These are phyloP conservation scores for Epizoanthus stellaris DNA, from an alignment of 92 coral and sea anemone species.

Conservation along the genomic window DNA sequence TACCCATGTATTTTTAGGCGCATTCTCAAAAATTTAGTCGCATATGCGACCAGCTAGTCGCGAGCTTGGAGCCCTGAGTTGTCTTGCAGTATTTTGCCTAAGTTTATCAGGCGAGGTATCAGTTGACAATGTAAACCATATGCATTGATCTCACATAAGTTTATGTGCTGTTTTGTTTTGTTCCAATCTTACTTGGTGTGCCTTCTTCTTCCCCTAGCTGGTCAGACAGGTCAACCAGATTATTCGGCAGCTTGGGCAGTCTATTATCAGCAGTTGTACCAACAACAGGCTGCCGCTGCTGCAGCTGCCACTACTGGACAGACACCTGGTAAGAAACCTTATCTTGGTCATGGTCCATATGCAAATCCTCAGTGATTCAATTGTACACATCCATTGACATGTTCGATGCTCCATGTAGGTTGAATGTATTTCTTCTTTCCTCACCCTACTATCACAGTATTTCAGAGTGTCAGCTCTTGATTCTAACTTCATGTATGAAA, in stretches of 20 bases:
- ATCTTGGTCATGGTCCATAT: not conserved
- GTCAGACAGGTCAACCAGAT: slow-evolving; percentile 72
- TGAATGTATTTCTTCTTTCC: too few species aligned
- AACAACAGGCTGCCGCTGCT: slow-evolving; percentile 92
- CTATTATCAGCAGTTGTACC: slow-evolving; percentile 93
- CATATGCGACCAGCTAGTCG: too few species aligned
- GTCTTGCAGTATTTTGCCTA: not conserved
- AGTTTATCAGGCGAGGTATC: not conserved
- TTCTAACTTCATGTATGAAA: not conserved
- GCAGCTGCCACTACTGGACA: slow-evolving; percentile 79
- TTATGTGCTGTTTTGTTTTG: not conserved
- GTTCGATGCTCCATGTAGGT: too few species aligned
- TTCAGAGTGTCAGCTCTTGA: not conserved
- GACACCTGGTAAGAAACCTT: slow-evolving; percentile 48
- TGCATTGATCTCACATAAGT: not conserved
- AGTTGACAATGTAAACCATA: not conserved
- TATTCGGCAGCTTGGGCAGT: slow-evolving; percentile 99
- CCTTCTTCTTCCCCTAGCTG: slow-evolving; percentile 32
- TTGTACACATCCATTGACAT: not conserved
- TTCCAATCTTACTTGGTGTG: not conserved
- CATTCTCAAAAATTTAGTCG: too few species aligned
- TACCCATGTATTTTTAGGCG: too few species aligned
- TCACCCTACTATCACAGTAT: not conserved
- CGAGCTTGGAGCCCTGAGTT: too few species aligned
- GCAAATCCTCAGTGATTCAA: not conserved